phyloP scores from a whole-genome alignment of 2,888 invertebrate species.

The Thymelicus lineola region DNA sequence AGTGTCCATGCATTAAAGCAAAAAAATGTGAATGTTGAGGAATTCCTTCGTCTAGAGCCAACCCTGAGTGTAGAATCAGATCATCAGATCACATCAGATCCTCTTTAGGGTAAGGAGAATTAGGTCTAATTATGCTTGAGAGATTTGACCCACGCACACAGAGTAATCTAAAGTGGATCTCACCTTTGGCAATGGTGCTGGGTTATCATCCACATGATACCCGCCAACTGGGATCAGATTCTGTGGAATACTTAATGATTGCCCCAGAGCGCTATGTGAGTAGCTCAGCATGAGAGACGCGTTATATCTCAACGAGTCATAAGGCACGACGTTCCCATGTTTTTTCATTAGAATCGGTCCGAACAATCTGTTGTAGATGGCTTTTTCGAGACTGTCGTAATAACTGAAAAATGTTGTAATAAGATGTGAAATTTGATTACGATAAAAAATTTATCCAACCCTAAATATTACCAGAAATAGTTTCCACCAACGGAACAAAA shows the following conservation, averaged over 20 bases:
- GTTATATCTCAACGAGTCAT: constrained; percentile 32
- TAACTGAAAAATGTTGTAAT: constrained; percentile 2
- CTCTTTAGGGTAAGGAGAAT: too few relatives aligned
- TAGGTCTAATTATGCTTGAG: neutral
- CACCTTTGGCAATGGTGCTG: constrained; percentile 48
- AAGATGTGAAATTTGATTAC: too few relatives aligned
- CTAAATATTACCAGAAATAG: too few relatives aligned
- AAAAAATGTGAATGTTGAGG: too few relatives aligned
- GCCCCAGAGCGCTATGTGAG: constrained; percentile 29
- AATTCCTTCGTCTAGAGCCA: too few relatives aligned
- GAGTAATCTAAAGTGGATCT: neutral
- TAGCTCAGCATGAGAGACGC: constrained; percentile 38
- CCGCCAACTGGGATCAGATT: constrained; percentile 50
- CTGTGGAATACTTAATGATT: constrained; percentile 32
- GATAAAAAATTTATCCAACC: too few relatives aligned
- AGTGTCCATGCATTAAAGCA: neutral
- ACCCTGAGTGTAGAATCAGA: too few relatives aligned
- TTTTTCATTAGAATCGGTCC: constrained; percentile 48
- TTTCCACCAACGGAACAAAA: too few relatives aligned
- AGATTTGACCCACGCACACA: neutral
- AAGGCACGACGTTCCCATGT: constrained; percentile 18
- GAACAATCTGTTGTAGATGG: constrained; percentile 46
- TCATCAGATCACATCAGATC: too few relatives aligned
- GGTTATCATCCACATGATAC: constrained; percentile 45
- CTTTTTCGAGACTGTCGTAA: constrained; percentile 38